phyloP scores from a whole-genome alignment of 1,140 invertebrate genomes.

The Bombus vancouverensis region DNA sequence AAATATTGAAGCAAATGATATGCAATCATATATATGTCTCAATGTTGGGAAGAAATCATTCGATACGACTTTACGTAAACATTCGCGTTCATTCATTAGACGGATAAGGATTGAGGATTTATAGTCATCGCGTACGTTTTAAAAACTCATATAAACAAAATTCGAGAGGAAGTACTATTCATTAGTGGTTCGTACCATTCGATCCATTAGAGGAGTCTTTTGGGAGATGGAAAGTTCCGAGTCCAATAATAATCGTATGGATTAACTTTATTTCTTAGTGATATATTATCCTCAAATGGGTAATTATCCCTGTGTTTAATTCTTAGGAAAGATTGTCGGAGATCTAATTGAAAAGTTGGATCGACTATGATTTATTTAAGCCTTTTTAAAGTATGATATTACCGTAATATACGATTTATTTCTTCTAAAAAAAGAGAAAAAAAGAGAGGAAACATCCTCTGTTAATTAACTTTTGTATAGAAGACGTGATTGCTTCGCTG shows the following conservation, averaged over 20 bases:
- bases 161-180: not conserved
- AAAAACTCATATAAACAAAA: not conserved
- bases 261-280: not conserved
- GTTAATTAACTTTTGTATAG: conserved; percentile 4
- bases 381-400: not conserved
- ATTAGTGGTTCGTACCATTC: not conserved
- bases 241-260: not conserved
- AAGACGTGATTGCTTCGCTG: not conserved
- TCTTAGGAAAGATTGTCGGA: not conserved
- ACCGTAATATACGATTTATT: not conserved
- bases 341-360: not conserved
- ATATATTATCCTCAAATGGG: not conserved
- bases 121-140: not conserved
- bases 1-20: too few relatives aligned
- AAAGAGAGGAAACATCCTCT: not conserved
- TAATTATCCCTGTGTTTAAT: not conserved
- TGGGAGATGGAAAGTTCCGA: not conserved
- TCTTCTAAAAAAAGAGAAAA: not conserved
- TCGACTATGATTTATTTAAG: not conserved
- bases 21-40: too few relatives aligned
- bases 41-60: too few relatives aligned
- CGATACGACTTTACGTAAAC: not conserved
- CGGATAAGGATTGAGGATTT: not conserved
- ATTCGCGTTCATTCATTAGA: not conserved
- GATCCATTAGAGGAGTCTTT: not conserved